phyloP scores from a whole-genome alignment of 2,797 vertebrate genomes.

The Petrocephalus sullivani region DNA sequence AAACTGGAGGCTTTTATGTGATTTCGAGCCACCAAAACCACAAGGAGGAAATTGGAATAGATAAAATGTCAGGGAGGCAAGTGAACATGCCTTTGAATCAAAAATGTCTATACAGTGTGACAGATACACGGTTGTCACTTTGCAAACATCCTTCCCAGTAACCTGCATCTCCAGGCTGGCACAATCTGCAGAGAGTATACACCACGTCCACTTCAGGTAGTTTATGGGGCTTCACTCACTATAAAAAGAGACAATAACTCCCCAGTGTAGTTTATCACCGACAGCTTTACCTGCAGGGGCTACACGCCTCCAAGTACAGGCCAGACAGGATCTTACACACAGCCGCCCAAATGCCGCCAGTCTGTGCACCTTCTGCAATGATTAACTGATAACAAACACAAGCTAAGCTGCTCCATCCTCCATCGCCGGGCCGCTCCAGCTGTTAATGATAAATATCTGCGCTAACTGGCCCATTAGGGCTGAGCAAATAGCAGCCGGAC shows the following conservation, averaged over 20 bases:
- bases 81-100: not conserved
- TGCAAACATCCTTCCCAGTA: not conserved
- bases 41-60: not conserved
- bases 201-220: not conserved
- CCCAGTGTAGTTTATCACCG: not conserved
- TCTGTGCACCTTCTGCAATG: not conserved
- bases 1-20: conserved; percentile 5
- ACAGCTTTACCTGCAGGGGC: not conserved
- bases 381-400: conserved; percentile 6
- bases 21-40: not conserved
- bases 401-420: not conserved
- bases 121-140: not conserved
- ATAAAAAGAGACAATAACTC: not conserved
- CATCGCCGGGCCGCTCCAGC: not conserved
- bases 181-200: not conserved
- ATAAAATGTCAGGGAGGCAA: not conserved
- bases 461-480: not conserved
- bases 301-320: not conserved
- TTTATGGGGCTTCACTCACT: not conserved
- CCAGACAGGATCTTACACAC: not conserved
- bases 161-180: not conserved
- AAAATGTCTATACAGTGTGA: not conserved
- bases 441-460: not conserved
- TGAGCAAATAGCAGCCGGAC: not conserved
- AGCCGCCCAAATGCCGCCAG: not conserved